phyloP scores from a whole-genome alignment of 1,140 invertebrate genomes.

The Pseudomyrmex concolor region DNA sequence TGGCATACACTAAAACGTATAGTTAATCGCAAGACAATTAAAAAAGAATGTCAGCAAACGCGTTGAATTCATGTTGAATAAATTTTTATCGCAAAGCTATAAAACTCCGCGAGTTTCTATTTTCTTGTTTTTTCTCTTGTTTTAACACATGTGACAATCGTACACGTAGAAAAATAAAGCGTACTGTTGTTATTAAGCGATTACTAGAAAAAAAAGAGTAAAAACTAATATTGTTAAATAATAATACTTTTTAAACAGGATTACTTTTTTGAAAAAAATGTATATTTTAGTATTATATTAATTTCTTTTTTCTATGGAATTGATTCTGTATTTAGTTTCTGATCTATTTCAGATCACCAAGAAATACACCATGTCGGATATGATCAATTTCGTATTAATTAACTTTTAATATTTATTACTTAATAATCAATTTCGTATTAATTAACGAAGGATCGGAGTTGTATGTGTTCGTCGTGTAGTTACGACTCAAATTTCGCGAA shows the following conservation, averaged over 20 bases:
- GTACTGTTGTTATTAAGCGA: not conserved
- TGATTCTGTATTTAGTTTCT: not conserved
- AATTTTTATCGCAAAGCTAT: not conserved
- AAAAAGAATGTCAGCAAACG: not conserved
- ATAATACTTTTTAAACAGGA: too few species aligned
- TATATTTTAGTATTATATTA: not conserved
- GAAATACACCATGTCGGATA: slow-evolving; percentile 20
- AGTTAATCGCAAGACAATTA: slow-evolving; percentile 36
- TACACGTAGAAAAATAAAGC: not conserved
- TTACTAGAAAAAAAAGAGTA: not conserved
- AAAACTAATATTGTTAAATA: too few species aligned
- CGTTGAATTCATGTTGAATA: not conserved
- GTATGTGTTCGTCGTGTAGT: slow-evolving; percentile 34
- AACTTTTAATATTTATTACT: too few species aligned
- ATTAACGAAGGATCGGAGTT: slow-evolving; percentile 39
- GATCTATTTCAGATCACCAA: slow-evolving; percentile 22
- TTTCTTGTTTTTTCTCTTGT: not conserved
- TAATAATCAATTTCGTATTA: slow-evolving; percentile 50
- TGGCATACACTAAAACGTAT: slow-evolving; percentile 27
- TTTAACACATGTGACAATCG: not conserved
- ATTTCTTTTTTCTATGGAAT: not conserved
- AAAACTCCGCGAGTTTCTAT: not conserved
- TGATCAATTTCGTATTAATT: slow-evolving; percentile 50
- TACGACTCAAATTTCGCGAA: slow-evolving; percentile 62
- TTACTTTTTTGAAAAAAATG: not conserved